Base-by-base conservation (phyloP, 2,888 invertebrate genomes). In the Desoria tigrina region DNA sequence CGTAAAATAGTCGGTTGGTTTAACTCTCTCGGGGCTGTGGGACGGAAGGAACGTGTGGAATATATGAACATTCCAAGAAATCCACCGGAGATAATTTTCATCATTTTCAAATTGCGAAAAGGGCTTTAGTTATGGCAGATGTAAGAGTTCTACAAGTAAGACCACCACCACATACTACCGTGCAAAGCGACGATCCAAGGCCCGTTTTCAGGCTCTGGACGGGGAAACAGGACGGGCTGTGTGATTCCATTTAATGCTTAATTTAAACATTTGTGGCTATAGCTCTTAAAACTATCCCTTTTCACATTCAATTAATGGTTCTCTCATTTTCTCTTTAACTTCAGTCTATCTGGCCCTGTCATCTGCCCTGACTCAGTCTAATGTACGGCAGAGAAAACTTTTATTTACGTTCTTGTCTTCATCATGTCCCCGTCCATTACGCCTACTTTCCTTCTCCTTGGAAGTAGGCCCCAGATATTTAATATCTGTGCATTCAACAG, bases 231-330 rank as follows among this genome's bases (percentile, higher is more conserved):
- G n/a, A n/a, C 58, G 24, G 26, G 27, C 58, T 58, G 58, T 58
- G 45, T 58, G 58, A 58, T 58, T 58, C 58, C 58, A 58, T 58
- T 58, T 58, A 58, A 58, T 58, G 58, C 58, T 58, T 58, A 58
- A 58, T 58, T 58, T 58, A 58, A 45, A 58, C 58, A 58, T 58
- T 58, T 58, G 58, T 58, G 58, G 58, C 57, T 42, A 4, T 49
- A 26, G 58, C 58, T 58, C 58, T 58, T 58, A 58, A 23, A 45
- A 26, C 42, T 26, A 58, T 45, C 58, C 58, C 42, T 58, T 57
- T 51, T 58, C 58, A 45, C 58, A 58, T 58, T 58, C 58, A 58
- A 58, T 58, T 58, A 58, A 58, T 58, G 49, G 27, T 39, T 42
- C 28, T 37, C 58, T 58, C 58, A 45, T 45, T 58, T 45, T 39